Evolutionary conservation across 1,140 invertebrate species (phyloP).

Genomic region (Physella acuta): DNA sequence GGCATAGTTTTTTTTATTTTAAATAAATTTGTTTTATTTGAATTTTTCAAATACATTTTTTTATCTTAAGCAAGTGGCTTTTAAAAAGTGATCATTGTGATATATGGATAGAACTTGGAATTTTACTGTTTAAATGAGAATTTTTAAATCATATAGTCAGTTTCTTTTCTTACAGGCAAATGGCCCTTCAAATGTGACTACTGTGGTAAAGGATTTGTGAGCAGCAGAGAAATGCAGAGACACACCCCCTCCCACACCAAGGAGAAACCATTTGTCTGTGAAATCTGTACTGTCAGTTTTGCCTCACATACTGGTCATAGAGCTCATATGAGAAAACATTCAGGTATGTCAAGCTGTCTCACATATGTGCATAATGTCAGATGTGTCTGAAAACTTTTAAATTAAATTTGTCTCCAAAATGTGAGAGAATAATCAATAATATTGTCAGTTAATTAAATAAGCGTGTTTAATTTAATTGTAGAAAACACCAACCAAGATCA

Average conservation of each 20-base stretch:
- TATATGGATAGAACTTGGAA: background rate
- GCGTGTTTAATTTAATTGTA: too few species aligned
- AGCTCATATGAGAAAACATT: slow-evolving; percentile 12
- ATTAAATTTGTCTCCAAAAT: too few species aligned
- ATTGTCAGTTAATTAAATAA: too few species aligned
- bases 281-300: slow-evolving; percentile 8
- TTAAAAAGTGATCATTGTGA: too few species aligned
- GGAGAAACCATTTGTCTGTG: slow-evolving; percentile 21
- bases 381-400: too few species aligned
- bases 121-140: background rate
- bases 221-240: slow-evolving; percentile 12
- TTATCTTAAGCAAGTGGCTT: background rate
- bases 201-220: slow-evolving; percentile 19
- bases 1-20: background rate
- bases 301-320: slow-evolving; percentile 9
- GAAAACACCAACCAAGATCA: too few species aligned
- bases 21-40: background rate
- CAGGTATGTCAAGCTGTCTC: background rate
- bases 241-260: slow-evolving; percentile 22
- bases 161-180: background rate
- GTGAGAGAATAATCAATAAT: too few species aligned
- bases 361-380: too few species aligned
- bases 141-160: background rate
- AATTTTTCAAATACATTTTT: background rate
- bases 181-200: slow-evolving; percentile 19